These are phyloP conservation scores for Petrocephalus schoutedeni DNA, from an alignment of 2,797 vertebrate genomes.

Conservation along the genomic window DNA sequence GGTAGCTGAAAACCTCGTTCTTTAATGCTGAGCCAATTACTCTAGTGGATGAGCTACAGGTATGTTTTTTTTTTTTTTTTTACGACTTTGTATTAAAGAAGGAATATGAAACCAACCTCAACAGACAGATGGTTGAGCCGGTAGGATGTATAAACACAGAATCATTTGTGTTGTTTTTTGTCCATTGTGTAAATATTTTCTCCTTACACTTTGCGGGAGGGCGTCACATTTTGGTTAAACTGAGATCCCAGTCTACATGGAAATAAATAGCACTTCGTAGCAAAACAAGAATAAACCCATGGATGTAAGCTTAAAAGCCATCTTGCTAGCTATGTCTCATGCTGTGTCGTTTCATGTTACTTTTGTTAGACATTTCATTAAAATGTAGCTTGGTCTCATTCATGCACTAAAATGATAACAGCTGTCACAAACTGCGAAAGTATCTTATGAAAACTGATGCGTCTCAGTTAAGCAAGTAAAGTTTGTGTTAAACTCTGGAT, in stretches of 20 bases:
- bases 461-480: constrained; percentile 41
- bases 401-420: constrained; percentile 37
- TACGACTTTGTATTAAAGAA: neutral
- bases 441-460: constrained; percentile 56
- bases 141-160: neutral
- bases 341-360: constrained; percentile 26
- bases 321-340: neutral
- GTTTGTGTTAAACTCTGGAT: constrained; percentile 44
- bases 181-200: constrained; percentile 1
- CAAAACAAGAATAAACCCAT: constrained; percentile 25
- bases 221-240: constrained; percentile 5
- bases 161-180: constrained; percentile 3
- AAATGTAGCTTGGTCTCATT: constrained; percentile 36
- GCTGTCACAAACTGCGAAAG: constrained; percentile 32
- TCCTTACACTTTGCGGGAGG: neutral
- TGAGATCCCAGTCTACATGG: neutral
- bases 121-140: neutral
- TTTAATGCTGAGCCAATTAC: neutral
- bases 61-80: neutral
- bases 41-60: neutral
- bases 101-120: neutral
- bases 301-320: constrained; percentile 16
- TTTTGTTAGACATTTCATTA: constrained; percentile 29
- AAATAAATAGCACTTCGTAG: constrained; percentile 18
- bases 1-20: neutral